phyloP scores from a whole-genome alignment of 2,113 vertebrate species.

The Falco punctatus region DNA sequence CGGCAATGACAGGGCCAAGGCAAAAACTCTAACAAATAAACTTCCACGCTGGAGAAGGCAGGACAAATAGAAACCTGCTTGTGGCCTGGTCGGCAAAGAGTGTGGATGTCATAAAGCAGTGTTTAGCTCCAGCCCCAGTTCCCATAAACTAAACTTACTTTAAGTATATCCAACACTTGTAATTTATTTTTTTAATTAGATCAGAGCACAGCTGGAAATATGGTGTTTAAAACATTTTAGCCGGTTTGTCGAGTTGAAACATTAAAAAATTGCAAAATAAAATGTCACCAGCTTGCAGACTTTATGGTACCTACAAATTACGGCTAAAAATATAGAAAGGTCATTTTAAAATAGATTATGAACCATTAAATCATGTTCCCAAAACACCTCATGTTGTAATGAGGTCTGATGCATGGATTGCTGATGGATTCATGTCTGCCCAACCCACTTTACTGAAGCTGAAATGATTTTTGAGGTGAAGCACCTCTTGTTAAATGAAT shows the following conservation, averaged over 20 bases:
- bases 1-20: background rate
- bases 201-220: background rate
- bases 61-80: background rate
- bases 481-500: background rate
- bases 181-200: conserved; percentile 18
- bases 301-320: background rate
- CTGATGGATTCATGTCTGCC: background rate
- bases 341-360: background rate
- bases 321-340: background rate
- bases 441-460: background rate
- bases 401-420: background rate
- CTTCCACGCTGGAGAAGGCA: background rate
- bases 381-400: background rate
- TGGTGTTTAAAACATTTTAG: background rate
- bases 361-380: background rate
- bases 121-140: background rate
- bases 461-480: background rate
- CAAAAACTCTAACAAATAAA: background rate
- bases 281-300: background rate
- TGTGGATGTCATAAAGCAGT: background rate
- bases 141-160: background rate
- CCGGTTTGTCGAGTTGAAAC: background rate
- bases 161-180: background rate
- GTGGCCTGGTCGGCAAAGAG: background rate
- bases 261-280: background rate